These are phyloP conservation scores for Ariolimax columbianus DNA, from an alignment of 2,888 invertebrate genomes.

Conservation along the genomic window DNA sequence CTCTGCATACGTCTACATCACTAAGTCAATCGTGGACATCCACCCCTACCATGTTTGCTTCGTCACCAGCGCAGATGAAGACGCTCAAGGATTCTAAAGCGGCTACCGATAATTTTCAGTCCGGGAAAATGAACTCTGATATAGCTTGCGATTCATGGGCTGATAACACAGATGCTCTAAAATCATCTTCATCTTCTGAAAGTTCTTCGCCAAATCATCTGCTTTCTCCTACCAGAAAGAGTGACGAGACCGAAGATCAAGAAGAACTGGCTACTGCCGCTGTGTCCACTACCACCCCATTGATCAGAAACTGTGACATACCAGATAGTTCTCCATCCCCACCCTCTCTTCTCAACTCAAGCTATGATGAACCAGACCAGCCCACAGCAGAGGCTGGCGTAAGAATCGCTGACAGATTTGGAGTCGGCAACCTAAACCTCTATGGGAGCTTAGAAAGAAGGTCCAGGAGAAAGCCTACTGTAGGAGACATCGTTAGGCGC, in stretches of 20 bases:
- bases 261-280: not conserved
- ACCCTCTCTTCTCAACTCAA: slow-evolving; percentile 49
- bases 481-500: slow-evolving; percentile 71
- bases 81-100: not conserved
- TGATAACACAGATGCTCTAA: not conserved
- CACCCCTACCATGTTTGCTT: not conserved
- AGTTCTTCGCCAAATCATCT: slow-evolving; percentile 30
- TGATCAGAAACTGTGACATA: slow-evolving; percentile 36
- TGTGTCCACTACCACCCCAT: not conserved
- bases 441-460: slow-evolving; percentile 53
- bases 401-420: slow-evolving; percentile 50
- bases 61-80: not conserved
- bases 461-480: slow-evolving; percentile 69
- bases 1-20: not conserved
- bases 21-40: slow-evolving; percentile 1
- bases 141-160: slow-evolving; percentile 10
- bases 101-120: not conserved
- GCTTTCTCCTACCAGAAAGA: not conserved
- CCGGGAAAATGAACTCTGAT: not conserved
- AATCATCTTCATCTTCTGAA: slow-evolving; percentile 5
- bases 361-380: slow-evolving; percentile 43
- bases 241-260: not conserved
- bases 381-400: slow-evolving; percentile 29
- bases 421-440: slow-evolving; percentile 40
- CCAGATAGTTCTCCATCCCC: slow-evolving; percentile 51